Base-by-base conservation (phyloP, 2,797 vertebrate species). In the Lerista edwardsae region DNA sequence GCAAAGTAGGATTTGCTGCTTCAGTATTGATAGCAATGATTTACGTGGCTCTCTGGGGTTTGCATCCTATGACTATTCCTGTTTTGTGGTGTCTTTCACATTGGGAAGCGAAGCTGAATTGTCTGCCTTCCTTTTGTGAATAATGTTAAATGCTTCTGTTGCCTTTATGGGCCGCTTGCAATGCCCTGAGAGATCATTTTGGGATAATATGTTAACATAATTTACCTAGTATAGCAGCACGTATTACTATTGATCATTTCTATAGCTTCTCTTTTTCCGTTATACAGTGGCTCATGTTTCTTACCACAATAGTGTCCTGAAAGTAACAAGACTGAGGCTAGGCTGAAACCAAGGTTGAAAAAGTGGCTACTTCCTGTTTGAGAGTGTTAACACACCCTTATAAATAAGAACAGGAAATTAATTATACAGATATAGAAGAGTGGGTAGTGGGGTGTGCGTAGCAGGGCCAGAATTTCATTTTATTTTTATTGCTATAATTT, bases 1-100 rank as follows among this genome's bases (percentile, higher is more conserved):
- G 9, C 41, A 62, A 80, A 89, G 80, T 62, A 87, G 51, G 86
- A 65, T 77, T 69, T 89, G 77, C 90, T 79, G n/a, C 87, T 91
- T 71, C 75, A 79, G 55, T 57, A 57, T 31, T 88, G 86, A 77
- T 83, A 85, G 27, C 78, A 87, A 0, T 83, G 25, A 27, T 89
- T 90, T 83, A 47, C 55, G 51, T 82, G 75, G 57, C 85, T 90
- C 83, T 72, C 89, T 0, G 0, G 79, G 47, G 25, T 64, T 62
- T 61, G 76, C 73, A 80, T 67, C 19, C 55, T 85, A 69, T 77
- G 83, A 80, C 90, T 80, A 4, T 69, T 81, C 87, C 88, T 85
- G 27, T 21, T 89, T 55, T n/a, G 55, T 74, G 34, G 61, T 75
- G 74, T 55, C 78, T 1, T 90, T 68, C 68, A 88, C 87, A 82